phyloP scores from a whole-genome alignment of 2,888 invertebrate species.

The Augiades crinisus region DNA sequence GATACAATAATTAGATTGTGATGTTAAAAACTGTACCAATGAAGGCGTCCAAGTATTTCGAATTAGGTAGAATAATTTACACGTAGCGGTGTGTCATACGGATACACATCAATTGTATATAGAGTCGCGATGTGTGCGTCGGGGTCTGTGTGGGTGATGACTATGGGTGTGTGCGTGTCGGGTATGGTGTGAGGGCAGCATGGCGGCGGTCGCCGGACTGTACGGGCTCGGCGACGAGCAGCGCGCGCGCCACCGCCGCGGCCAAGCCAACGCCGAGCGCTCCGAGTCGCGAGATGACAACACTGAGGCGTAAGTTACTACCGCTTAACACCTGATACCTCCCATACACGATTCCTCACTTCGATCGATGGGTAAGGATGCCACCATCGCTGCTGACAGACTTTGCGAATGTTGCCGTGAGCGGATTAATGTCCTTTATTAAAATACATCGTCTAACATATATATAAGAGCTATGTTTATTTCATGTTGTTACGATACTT shows the following conservation, averaged over 20 bases:
- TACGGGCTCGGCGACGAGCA: slow-evolving; percentile 90
- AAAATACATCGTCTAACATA: no score
- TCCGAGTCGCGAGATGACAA: slow-evolving; percentile 82
- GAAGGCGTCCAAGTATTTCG: slow-evolving; percentile 72
- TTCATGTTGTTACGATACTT: no score
- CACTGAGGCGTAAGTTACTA: slow-evolving; percentile 79
- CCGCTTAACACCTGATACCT: no score
- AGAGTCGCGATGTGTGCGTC: slow-evolving; percentile 19
- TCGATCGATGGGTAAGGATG: no score
- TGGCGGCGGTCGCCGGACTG: slow-evolving; percentile 91
- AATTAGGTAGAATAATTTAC: slow-evolving; percentile 51
- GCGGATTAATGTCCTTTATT: no score
- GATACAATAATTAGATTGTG: slow-evolving; percentile 75
- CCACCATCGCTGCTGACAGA: no score
- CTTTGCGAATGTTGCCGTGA: no score
- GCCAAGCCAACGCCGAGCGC: slow-evolving; percentile 84
- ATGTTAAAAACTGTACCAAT: slow-evolving; percentile 66
- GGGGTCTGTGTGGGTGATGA: slow-evolving; percentile 32
- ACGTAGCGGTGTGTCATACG: slow-evolving; percentile 27
- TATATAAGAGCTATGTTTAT: no score
- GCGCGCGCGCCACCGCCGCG: slow-evolving; percentile 77
- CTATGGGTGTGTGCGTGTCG: slow-evolving; percentile 45
- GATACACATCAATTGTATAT: slow-evolving; percentile 16
- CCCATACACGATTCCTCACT: no score
- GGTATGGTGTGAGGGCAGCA: slow-evolving; percentile 58